These are phyloP conservation scores for Hylaeus anthracinus DNA, from an alignment of 1,140 invertebrate genomes.

Conservation along the genomic window DNA sequence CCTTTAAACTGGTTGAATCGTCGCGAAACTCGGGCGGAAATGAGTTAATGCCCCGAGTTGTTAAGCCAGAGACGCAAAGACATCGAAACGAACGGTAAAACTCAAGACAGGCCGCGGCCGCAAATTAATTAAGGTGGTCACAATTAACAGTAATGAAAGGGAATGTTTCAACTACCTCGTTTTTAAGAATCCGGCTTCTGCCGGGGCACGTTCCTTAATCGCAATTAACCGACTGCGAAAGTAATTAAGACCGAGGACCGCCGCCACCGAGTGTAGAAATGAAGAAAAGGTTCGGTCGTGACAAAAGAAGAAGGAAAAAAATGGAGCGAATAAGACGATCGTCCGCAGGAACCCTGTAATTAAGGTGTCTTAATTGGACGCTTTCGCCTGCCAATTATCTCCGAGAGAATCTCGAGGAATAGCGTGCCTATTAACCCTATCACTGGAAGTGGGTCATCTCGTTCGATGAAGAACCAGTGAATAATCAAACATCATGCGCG, in stretches of 20 bases:
- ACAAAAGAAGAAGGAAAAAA: slow-evolving; percentile 42
- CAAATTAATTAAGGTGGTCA: slow-evolving; percentile 64
- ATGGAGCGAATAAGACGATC: slow-evolving; percentile 48
- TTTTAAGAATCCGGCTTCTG: slow-evolving; percentile 63
- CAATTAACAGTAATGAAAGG: slow-evolving; percentile 64
- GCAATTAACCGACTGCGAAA: slow-evolving; percentile 68
- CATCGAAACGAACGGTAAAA: slow-evolving; percentile 14
- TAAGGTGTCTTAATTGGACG: slow-evolving; percentile 71
- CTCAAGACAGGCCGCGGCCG: slow-evolving; percentile 15
- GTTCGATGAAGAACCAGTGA: slow-evolving; percentile 32
- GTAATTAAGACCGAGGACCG: slow-evolving; percentile 65
- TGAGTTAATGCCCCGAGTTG: slow-evolving; percentile 21
- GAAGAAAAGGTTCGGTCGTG: slow-evolving; percentile 62
- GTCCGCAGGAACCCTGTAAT: slow-evolving; percentile 61
- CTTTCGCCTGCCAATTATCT: slow-evolving; percentile 62
- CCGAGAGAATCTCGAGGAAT: slow-evolving; percentile 33
- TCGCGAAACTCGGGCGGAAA: neutral
- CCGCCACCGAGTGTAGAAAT: slow-evolving; percentile 62
- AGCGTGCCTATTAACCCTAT: slow-evolving; percentile 34
- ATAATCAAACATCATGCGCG: neutral
- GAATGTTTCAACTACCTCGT: slow-evolving; percentile 64
- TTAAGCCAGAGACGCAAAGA: slow-evolving; percentile 6
- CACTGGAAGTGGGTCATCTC: slow-evolving; percentile 40
- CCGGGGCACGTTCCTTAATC: slow-evolving; percentile 64
- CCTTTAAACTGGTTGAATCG: neutral